phyloP scores from a whole-genome alignment of 2,888 invertebrate genomes.

The Pediacus dermestoides region DNA sequence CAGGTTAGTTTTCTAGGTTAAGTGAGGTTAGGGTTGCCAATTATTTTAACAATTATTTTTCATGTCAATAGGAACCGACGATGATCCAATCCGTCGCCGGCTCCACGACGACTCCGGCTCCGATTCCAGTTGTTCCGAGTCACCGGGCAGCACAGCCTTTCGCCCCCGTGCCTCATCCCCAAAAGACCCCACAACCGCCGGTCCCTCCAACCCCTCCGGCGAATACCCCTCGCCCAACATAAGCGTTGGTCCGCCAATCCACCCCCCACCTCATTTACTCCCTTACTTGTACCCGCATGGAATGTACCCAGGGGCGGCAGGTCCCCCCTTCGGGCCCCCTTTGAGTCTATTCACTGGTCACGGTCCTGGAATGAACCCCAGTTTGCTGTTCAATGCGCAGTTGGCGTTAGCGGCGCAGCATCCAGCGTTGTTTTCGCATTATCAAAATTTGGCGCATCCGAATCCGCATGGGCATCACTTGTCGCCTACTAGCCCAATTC shows the following conservation, averaged over 20 bases:
- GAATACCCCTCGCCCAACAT: conserved; percentile 86
- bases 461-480: conserved; percentile 55
- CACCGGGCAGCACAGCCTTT: conserved; percentile 50
- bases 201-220: conserved; percentile 59
- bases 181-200: conserved; percentile 42
- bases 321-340: conserved; percentile 65
- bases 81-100: conserved; percentile 52
- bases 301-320: conserved; percentile 70
- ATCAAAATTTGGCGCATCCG: conserved; percentile 60
- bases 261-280: conserved; percentile 81
- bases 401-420: conserved; percentile 85
- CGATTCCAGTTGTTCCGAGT: conserved; percentile 70
- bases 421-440: conserved; percentile 70
- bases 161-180: conserved; percentile 51
- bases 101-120: conserved; percentile 65
- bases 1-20: conserved; percentile 40
- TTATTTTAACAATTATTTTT: too few relatives aligned
- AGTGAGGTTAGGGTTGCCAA: too few relatives aligned
- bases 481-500: conserved; percentile 59
- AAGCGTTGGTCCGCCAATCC: conserved; percentile 89
- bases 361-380: conserved; percentile 73
- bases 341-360: conserved; percentile 58
- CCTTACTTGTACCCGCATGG: conserved; percentile 92
- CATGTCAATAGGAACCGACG: conserved; percentile 47
- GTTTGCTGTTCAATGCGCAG: conserved; percentile 84